A percentile compares a stretch with the other conserved stretches of the same genome.
Conservation (phyloP, 2,113 vertebrate genomes). For the Tiliqua scincoides region DNA sequence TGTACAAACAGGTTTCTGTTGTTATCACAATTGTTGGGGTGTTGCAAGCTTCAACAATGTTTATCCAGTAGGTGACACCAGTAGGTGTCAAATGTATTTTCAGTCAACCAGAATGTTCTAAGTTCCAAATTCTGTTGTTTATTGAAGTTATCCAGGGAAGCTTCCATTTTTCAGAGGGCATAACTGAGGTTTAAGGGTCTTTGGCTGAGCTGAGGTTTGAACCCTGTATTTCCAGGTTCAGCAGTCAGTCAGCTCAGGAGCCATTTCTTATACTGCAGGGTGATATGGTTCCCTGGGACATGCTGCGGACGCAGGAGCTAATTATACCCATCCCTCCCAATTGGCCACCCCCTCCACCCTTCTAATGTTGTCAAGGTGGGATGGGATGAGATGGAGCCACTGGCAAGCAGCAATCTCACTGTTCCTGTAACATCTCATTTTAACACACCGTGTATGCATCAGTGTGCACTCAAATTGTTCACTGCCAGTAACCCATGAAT, state of each 20-base stretch:
- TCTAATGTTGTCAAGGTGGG: background rate
- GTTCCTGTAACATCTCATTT: background rate
- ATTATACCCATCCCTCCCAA: background rate
- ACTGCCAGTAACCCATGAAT: background rate
- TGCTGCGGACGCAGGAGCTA: background rate
- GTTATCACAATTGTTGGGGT: background rate
- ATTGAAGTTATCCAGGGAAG: background rate
- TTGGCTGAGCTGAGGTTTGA: background rate
- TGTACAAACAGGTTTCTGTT: background rate
- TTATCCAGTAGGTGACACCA: too few relatives aligned
- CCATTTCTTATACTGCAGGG: background rate
- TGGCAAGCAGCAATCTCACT: too few relatives aligned
- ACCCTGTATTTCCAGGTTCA: background rate
- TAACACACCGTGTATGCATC: background rate
- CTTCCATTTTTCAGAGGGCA: background rate
- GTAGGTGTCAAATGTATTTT: background rate
- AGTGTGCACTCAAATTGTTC: background rate
- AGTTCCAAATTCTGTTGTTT: background rate
- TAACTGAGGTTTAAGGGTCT: background rate
- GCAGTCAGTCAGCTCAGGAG: too few relatives aligned
- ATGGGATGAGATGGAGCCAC: background rate
- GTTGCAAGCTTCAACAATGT: background rate
- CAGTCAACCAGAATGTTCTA: background rate
- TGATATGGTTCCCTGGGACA: background rate
- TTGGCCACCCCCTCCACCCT: background rate